Base-by-base conservation (phyloP, 1,140 invertebrate species). In the Anastrepha obliqua region DNA sequence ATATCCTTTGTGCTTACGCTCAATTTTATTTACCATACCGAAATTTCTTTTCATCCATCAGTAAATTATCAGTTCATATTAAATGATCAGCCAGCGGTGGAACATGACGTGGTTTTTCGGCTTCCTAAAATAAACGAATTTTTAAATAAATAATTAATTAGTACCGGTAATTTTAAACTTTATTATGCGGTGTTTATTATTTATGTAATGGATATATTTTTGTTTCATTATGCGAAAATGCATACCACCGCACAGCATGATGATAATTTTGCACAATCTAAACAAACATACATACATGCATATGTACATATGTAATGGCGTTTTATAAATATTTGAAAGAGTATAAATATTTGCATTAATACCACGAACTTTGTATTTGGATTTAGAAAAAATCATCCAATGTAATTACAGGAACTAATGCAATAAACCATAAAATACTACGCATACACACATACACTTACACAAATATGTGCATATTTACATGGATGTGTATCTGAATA, bases 271-370 rank as follows among this genome's bases (percentile, higher is more conserved):
- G 51, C 51, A 55, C 51, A 55, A 5, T 55, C 51, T 55, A 55
- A 55, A 55, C 51, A 65, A 0, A 39, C 64, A 65, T 3, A 39
- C 0, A 0, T 13, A 70, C 7, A 0, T 4, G 9, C 64, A 65
- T 3, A 39, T 2, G 4, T 13, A 70, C 7, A 3, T 4, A 29
- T 29, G 29, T 29, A 55, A 39, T 70, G 5, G 42, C 3, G 4
- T 70, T 65, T 65, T 65, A 17, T 47, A 15, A 70, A 55, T 55
- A 7, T 55, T 55, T 55, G 51, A 55, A 55, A 55, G 5, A 44
- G 15, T 70, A 70, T 44, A 70, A 70, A 70, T 70, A 42, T 70
- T 70, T 70, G 5, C 42, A 44, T 70, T 70, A 47, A 44, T 74
- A 47, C 67, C 67, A 39, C 67, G 44, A 74, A 44, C 39, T 74